A percentile compares a stretch with the other conserved stretches of the same genome.
These are phyloP conservation scores for Rhinogobius similis DNA, from an alignment of 2,113 vertebrate species.

Conservation along the genomic window DNA sequence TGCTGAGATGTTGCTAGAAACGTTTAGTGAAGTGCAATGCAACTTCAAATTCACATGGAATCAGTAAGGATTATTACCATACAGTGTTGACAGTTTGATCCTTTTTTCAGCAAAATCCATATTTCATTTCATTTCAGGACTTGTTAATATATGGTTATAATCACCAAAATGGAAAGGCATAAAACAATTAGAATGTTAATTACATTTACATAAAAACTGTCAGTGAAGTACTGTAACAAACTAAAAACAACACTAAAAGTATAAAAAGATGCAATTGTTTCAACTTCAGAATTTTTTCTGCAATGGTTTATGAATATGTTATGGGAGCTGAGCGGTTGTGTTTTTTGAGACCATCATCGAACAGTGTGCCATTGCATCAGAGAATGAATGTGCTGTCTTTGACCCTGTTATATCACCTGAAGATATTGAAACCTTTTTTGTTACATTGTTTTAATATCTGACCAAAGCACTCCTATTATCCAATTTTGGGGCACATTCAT, in stretches of 20 bases:
- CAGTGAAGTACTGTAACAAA: background rate
- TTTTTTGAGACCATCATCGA: background rate
- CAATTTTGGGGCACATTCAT: background rate
- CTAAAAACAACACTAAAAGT: background rate
- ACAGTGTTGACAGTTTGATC: background rate
- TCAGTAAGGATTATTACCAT: background rate
- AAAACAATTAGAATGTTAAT: background rate
- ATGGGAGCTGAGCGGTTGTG: background rate
- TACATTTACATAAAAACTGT: background rate
- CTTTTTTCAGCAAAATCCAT: background rate
- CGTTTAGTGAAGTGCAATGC: background rate
- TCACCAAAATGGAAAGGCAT: background rate
- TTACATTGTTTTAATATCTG: no score
- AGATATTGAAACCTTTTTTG: no score
- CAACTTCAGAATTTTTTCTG: background rate
- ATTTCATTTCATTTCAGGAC: background rate
- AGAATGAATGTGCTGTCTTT: no score
- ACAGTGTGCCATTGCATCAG: no score
- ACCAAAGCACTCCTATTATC: no score
- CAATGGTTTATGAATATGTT: background rate
- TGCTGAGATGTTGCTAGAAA: background rate
- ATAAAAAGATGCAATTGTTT: background rate
- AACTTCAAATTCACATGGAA: background rate
- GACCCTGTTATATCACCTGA: no score
- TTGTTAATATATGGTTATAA: background rate